Base-by-base conservation (phyloP, 2,113 vertebrate genomes). In the Mormoops blainvillei region DNA sequence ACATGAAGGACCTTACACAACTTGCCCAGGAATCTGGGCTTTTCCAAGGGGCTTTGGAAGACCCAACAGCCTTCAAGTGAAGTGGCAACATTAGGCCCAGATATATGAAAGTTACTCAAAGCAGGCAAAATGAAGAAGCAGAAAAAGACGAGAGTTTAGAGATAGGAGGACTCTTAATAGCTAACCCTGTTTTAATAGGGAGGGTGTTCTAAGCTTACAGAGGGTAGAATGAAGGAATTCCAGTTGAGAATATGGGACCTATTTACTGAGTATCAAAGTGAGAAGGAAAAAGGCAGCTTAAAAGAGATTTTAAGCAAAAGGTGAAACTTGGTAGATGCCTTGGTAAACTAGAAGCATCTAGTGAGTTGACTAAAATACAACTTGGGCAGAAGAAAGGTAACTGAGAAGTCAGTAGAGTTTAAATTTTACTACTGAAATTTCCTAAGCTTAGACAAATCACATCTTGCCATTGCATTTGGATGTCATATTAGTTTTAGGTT, bases 401-500 rank as follows among this genome's bases (percentile, higher is more conserved):
- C 7, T 41, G n/a, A 65, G 52, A 87, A n/a, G 31, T 71, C 24
- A 33, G 33, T 2, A 24, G 24, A 87, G 28, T 50, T 45, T 74
- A 54, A 48, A 77, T 31, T 52, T 88, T 24, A 83, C 43, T 28
- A 52, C 33, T 84, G 76, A 22, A 7, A 85, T 70, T 77, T 73
- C 18, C 20, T 41, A 77, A 58, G 50, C 31, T 81, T 74, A 95
- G 33, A 43, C 19, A 88, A 94, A 81, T 88, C 20, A 71, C 43
- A 19, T 71, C 52, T 71, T 70, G 52, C 73, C 11, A 45, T 12
- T 54, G 19, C 7, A 11, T 41, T 52, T 56, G 48, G 22, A 82
- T 20, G 33, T 19, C 45, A n/a, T 18, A 10, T 36, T 80, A 80
- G 4, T 73, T 78, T 31, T 87, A 36, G 52, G 1, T 54, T 56